phyloP scores from a whole-genome alignment of 2,888 invertebrate species.

The Chrysopilus asiliformis region DNA sequence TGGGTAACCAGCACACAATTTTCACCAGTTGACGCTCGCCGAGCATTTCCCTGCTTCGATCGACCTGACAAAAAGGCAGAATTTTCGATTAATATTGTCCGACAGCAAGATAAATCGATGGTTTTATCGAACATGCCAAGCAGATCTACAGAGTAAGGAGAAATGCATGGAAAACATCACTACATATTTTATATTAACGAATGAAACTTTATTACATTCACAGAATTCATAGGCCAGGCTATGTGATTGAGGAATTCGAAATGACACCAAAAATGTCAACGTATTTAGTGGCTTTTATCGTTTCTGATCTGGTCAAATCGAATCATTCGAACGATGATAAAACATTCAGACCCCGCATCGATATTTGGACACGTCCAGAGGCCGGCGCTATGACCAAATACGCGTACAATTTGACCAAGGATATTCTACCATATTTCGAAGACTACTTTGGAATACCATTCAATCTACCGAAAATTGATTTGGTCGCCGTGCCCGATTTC shows the following conservation, averaged over 20 bases:
- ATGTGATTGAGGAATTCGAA: conserved; percentile 49
- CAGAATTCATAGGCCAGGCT: conserved; percentile 35
- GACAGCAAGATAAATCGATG: conserved; percentile 37
- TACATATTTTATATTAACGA: not conserved
- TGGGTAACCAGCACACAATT: conserved; percentile 71
- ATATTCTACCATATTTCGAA: conserved; percentile 49
- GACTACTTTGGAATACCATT: conserved; percentile 49
- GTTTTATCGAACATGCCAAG: conserved; percentile 52
- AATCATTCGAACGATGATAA: conserved; percentile 24
- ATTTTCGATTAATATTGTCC: conserved; percentile 54
- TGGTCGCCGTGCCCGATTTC: conserved; percentile 60
- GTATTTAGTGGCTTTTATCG: conserved; percentile 54
- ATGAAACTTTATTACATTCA: conserved; percentile 5
- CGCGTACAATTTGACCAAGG: conserved; percentile 44
- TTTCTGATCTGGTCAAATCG: conserved; percentile 38
- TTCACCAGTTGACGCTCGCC: conserved; percentile 62
- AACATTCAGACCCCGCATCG: conserved; percentile 25
- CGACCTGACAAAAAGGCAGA: conserved; percentile 70
- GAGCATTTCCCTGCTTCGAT: conserved; percentile 80
- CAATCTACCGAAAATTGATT: conserved; percentile 52
- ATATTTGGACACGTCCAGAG: conserved; percentile 32
- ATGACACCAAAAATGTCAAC: conserved; percentile 59
- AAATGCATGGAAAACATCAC: conserved; percentile 1
- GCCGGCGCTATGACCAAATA: conserved; percentile 34
- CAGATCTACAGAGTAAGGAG: conserved; percentile 23